These are phyloP conservation scores for Ectobius pallidus DNA, from an alignment of 2,888 invertebrate genomes.

Conservation along the genomic window DNA sequence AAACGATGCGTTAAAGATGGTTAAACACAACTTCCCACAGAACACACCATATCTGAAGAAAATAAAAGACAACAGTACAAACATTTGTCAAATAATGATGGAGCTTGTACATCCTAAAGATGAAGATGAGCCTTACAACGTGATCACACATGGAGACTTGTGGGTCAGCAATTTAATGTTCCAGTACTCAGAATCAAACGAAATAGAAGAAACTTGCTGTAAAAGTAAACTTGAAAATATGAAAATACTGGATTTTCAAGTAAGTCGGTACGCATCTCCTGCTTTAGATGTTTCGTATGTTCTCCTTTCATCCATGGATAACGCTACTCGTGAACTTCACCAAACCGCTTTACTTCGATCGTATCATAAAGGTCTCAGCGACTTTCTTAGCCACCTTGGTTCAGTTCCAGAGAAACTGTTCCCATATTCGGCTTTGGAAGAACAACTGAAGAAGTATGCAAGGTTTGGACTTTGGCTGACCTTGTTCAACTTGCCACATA, in stretches of 20 bases:
- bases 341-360: conserved; percentile 65
- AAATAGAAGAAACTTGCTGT: too few species aligned
- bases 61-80: too few species aligned
- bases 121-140: neutral
- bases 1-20: too few species aligned
- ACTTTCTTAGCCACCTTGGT: conserved; percentile 63
- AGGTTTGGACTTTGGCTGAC: conserved; percentile 22
- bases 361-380: conserved; percentile 64
- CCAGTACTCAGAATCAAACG: neutral
- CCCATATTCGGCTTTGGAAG: conserved; percentile 52
- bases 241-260: neutral
- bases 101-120: too few species aligned
- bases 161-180: neutral
- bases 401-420: conserved; percentile 64
- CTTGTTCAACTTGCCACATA: conserved; percentile 13
- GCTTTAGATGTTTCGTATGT: neutral
- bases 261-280: conserved; percentile 4
- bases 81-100: too few species aligned
- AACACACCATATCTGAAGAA: too few species aligned
- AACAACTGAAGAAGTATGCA: conserved; percentile 17
- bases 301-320: conserved; percentile 39
- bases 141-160: neutral
- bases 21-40: too few species aligned
- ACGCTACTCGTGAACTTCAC: conserved; percentile 61
- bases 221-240: neutral